phyloP scores from a whole-genome alignment of 2,113 vertebrate genomes.

The Falco punctatus region DNA sequence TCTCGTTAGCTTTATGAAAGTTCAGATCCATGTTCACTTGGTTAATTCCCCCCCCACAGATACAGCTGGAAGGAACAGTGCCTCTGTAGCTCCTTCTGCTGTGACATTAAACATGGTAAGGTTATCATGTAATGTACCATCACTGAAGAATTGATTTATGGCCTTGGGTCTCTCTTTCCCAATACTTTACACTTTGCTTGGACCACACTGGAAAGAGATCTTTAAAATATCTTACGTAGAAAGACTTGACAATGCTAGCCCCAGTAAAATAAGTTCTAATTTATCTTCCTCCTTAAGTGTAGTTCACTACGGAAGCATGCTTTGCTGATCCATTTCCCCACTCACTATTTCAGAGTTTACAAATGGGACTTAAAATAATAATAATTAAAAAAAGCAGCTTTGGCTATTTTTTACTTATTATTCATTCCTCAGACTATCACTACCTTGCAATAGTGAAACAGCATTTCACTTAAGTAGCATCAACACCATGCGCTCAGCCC shows the following conservation, averaged over 20 bases:
- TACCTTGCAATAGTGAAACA: not conserved
- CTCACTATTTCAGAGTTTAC: not conserved
- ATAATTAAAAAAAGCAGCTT: not conserved
- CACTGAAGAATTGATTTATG: conserved; percentile 66
- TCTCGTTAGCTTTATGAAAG: not conserved
- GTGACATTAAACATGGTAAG: conserved; percentile 74
- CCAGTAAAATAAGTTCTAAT: not conserved
- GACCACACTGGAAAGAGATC: conserved; percentile 11
- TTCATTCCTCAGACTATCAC: not conserved
- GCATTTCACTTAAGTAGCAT: not conserved
- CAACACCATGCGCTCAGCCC: not conserved
- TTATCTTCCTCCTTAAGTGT: not conserved
- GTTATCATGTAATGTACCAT: conserved; percentile 64
- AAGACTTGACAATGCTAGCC: not conserved
- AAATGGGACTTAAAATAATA: not conserved
- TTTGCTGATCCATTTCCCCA: not conserved
- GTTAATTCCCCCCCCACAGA: conserved; percentile 50
- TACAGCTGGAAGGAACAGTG: conserved; percentile 29
- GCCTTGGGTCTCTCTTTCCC: not conserved
- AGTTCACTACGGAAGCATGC: not conserved
- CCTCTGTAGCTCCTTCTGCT: conserved; percentile 57
- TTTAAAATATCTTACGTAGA: conserved; percentile 16
- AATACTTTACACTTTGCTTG: conserved; percentile 6
- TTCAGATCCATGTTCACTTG: not conserved
- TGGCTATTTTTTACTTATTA: not conserved